Base-by-base conservation (phyloP, 2,888 invertebrate species). In the Metalampra italica region DNA sequence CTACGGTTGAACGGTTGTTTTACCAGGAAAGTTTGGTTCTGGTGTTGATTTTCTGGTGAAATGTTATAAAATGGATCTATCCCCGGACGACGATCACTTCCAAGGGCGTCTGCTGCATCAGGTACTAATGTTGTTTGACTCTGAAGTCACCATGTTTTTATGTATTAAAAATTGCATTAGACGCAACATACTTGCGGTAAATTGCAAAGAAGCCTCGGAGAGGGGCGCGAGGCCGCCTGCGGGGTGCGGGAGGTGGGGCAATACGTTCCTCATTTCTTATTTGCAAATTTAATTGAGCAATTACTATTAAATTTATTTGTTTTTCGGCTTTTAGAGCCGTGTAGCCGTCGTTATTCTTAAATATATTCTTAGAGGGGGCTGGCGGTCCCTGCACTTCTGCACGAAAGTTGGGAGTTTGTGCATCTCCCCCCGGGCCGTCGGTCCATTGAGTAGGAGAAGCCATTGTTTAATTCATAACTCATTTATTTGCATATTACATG, bases 41-140 rank as follows among this genome's bases (percentile, higher is more conserved):
- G 62, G 55, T 60, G 56, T 56, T 57, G 53, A 68, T 63, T 66
- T 67, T 66, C 50, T 50, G 56, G 54, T 59, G 52, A 51, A 68
- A 66, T 53, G 45, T 7, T 52, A 49, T 49, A 58, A 58, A 71
- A 90, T 94, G 87, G 93, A 93, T 79, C 91, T 93, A 49, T 93
- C 93, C n/a, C 93, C 94, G n/a, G 94, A 94, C 64, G 95, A 95
- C 64, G 94, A 94, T 68, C 92, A 95, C 75, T 95, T 95, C 73
- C 94, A 93, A 54, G 95, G 95, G 5, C 92, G 94, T 45, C 82
- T 95, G 44, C 79, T 95, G 49, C 95, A 95, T 64, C 95, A 95
- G 90, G 94, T 93, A 76, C 47, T 49, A 8, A 4, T 11, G 47
- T 29, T 47, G 59, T 56, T 49, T 7, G 45, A 29, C 2, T 41